Percentiles rank a stretch among this genome's conserved stretches.
Conservation (phyloP, 2,113 vertebrate species). For the Bubalus kerabau region DNA sequence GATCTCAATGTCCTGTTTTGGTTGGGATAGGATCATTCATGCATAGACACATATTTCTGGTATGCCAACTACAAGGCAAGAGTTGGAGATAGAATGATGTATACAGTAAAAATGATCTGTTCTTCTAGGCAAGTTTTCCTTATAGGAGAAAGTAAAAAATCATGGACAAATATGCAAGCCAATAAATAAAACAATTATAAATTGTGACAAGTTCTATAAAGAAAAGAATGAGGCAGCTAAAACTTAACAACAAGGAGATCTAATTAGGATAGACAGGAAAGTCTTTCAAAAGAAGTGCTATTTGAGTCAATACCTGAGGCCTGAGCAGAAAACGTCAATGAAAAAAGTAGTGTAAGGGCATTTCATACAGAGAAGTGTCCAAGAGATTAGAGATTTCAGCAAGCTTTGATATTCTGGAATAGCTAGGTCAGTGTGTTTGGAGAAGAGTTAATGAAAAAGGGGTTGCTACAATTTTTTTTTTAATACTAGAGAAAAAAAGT, state of each 20-base stretch:
- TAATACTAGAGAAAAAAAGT: background rate
- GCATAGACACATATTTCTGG: background rate
- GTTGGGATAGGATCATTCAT: background rate
- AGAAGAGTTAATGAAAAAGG: background rate
- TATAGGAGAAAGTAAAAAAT: background rate
- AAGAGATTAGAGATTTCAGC: background rate
- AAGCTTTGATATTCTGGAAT: background rate
- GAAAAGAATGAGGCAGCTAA: background rate
- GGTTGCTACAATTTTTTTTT: background rate
- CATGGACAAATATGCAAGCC: background rate
- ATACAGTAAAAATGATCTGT: background rate
- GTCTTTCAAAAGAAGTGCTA: background rate
- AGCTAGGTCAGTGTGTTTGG: background rate
- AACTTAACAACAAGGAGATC: background rate
- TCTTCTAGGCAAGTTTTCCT: background rate
- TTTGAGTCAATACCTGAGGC: background rate
- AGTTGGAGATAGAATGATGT: background rate
- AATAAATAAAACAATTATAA: background rate
- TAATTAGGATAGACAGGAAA: background rate
- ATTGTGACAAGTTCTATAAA: background rate
- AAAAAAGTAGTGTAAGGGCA: background rate
- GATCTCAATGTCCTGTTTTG: background rate
- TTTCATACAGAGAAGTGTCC: background rate
- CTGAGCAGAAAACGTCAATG: background rate
- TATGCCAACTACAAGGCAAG: background rate